phyloP scores from a whole-genome alignment of 2,888 invertebrate species.

The Operophtera brumata region DNA sequence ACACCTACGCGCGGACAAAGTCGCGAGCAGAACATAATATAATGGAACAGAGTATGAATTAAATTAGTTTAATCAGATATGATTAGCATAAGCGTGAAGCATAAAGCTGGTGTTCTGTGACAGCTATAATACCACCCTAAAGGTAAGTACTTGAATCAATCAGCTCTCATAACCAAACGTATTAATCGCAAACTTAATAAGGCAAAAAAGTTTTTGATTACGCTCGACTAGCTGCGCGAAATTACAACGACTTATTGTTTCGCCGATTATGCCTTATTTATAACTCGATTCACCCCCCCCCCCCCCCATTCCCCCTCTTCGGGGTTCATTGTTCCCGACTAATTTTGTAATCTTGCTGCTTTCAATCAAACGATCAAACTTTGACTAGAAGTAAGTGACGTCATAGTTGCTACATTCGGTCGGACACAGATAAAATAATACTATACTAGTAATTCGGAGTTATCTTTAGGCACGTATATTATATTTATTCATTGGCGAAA shows the following conservation, averaged over 20 bases:
- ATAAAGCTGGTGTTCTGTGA: slow-evolving; percentile 2
- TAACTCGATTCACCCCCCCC: slow-evolving; percentile 39
- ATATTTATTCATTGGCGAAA: no score
- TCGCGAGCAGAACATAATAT: no score
- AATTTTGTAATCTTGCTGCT: slow-evolving; percentile 30
- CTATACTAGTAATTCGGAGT: no score
- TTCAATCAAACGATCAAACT: slow-evolving; percentile 28
- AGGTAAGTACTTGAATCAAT: slow-evolving; percentile 9
- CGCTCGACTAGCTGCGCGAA: slow-evolving; percentile 41
- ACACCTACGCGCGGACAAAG: no score
- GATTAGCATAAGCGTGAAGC: slow-evolving; percentile 5
- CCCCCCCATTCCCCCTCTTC: slow-evolving; percentile 20
- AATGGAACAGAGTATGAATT: no score
- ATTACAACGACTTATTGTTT: slow-evolving; percentile 47
- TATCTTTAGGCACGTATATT: no score
- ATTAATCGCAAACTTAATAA: slow-evolving; percentile 29
- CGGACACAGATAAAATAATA: no score
- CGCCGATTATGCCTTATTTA: slow-evolving; percentile 45
- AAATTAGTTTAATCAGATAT: no score
- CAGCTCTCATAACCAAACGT: slow-evolving; percentile 14
- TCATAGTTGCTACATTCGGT: background rate
- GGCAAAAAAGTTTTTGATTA: slow-evolving; percentile 35
- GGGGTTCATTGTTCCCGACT: slow-evolving; percentile 35
- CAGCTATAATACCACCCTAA: background rate
- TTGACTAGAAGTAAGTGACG: background rate